phyloP scores from a whole-genome alignment of 1,140 invertebrate species.

The Philaenus spumarius region DNA sequence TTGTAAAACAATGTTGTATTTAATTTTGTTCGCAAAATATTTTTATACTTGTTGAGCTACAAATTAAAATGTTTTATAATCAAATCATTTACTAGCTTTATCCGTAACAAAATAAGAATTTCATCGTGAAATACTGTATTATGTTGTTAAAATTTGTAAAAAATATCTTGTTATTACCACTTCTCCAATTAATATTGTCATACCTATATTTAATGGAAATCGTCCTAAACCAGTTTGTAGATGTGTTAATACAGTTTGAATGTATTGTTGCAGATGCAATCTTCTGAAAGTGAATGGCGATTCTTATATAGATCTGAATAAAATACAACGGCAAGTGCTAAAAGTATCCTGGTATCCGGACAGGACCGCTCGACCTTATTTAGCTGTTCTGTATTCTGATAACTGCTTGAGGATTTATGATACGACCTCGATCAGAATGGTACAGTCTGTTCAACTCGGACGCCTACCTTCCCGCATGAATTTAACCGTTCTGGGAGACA shows the following conservation, averaged over 20 bases:
- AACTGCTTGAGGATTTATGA: neutral
- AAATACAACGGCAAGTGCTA: neutral
- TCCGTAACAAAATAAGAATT: too few species aligned
- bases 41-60: too few species aligned
- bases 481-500: neutral
- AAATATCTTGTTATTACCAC: too few species aligned
- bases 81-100: too few species aligned
- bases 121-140: too few species aligned
- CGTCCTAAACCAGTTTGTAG: neutral
- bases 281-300: neutral
- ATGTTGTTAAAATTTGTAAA: too few species aligned
- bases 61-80: too few species aligned
- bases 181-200: too few species aligned
- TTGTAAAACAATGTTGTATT: too few species aligned
- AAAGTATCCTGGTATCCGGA: neutral
- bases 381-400: neutral
- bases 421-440: neutral
- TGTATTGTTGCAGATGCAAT: neutral
- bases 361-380: neutral
- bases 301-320: neutral
- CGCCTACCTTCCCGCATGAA: neutral
- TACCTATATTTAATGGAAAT: neutral
- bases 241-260: neutral
- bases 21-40: too few species aligned
- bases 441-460: neutral